Evolutionary conservation across 2,797 vertebrate genomes (phyloP), one percentile per base, ranked within the genome.

Genomic region (Choloepus didactylus): DNA sequence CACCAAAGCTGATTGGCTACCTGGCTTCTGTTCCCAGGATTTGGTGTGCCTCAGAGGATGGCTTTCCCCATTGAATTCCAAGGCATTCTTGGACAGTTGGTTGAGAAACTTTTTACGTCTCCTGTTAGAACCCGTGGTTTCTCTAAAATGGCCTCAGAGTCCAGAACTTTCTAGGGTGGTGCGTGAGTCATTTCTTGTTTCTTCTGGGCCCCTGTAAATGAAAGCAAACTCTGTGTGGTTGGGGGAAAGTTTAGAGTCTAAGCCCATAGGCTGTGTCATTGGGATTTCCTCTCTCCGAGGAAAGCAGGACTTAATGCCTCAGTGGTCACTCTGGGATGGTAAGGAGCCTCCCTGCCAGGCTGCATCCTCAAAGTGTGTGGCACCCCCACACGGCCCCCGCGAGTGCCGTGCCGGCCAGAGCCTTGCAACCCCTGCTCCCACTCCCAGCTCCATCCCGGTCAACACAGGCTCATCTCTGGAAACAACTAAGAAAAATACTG

Each of bases 361-460:
- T 8, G 25, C 46, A 15, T 10, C 35, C 66, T 6, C 9, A 41
- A 0, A 0, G 21, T 0, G 64, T 88, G 5, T 0, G 56, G 19
- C 56, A 21, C 18, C 19, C 19, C 56, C 4, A 4, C 54, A 54
- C 1, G 16, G 54, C 16, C 16, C 15, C 54, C 3, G 4, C 54
- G 41, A 44, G 41, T 44, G 41, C 54, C 18, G 3, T 44, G 41
- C 54, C 18, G 18, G 54, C 54, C 54, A 18, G 16, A 54, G 5
- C 29, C 29, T 35, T 6, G 21, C 14, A 9, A 12, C 31, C 64
- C 5, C 15, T n/a, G 6, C 31, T 44, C 35, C 44, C 8, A 46
- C 10, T 75, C 11, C 35, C 2, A 2, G 3, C 0, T 87, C 95
- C 38, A 9, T 21, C 27, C 38, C n/a, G 29, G 80, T 27, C 35